These are phyloP conservation scores for Florisuga fusca DNA, from an alignment of 2,797 vertebrate genomes.

Conservation along the genomic window DNA sequence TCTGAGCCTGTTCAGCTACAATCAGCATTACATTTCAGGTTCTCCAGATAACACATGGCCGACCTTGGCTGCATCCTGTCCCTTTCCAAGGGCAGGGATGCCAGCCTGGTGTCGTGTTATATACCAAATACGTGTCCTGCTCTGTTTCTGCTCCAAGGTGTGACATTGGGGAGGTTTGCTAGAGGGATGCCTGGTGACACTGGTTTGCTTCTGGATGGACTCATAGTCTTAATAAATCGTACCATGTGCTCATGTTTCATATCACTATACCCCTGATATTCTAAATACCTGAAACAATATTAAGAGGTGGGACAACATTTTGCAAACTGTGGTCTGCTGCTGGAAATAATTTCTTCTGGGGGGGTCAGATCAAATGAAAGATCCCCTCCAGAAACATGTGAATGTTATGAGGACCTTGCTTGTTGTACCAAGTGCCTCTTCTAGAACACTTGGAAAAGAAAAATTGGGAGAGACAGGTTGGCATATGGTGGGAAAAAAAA, in stretches of 20 bases:
- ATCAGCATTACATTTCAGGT: background rate
- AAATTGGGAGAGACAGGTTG: background rate
- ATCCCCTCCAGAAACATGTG: background rate
- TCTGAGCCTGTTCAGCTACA: background rate
- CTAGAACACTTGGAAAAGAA: background rate
- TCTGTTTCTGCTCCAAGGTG: background rate
- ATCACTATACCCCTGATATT: rapidly evolving
- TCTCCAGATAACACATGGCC: background rate
- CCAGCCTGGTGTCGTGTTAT: background rate
- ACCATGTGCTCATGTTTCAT: background rate
- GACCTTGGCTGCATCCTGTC: background rate
- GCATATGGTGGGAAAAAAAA: background rate
- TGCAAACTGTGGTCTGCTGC: background rate
- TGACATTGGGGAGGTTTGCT: background rate
- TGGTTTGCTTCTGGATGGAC: background rate
- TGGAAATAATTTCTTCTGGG: background rate
- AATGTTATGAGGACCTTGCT: background rate
- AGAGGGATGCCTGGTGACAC: background rate
- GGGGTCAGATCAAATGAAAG: background rate
- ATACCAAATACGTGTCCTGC: background rate
- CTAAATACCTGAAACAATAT: background rate
- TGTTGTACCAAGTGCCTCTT: background rate
- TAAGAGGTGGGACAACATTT: background rate
- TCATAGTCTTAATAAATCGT: background rate
- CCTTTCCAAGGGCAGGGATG: background rate